A percentile compares a stretch with the other conserved stretches of the same genome.
Evolutionary conservation across 2,113 vertebrate species (phyloP).

Genomic region (Gambusia holbrooki): DNA sequence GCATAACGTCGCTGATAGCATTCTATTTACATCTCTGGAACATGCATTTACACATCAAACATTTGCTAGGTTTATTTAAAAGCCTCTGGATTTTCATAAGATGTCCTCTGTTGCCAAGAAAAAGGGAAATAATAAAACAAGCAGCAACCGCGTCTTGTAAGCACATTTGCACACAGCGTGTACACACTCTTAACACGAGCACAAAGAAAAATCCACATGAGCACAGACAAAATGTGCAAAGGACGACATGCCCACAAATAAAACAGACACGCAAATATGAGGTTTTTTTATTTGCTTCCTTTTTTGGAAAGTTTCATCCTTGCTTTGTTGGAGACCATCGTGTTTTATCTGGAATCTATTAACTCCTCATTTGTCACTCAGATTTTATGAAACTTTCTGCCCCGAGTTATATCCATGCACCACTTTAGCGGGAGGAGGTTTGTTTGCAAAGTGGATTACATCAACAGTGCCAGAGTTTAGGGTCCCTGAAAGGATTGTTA

Average conservation of each 20-base stretch:
- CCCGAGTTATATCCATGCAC: no score
- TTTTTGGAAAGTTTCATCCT: not conserved
- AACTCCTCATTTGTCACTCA: no score
- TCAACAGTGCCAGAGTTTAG: no score
- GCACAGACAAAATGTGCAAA: conserved; percentile 12
- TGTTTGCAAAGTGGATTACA: no score
- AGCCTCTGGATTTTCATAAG: conserved; percentile 30
- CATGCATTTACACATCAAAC: conserved; percentile 77
- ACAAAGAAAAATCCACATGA: conserved; percentile 20
- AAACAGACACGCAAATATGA: conserved; percentile 39
- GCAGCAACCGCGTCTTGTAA: conserved; percentile 20
- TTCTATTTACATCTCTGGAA: conserved; percentile 65
- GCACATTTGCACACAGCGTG: conserved; percentile 25
- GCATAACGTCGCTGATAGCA: conserved; percentile 50
- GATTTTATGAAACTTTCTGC: no score
- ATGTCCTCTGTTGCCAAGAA: conserved; percentile 27
- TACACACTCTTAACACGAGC: conserved; percentile 7
- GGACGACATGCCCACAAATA: conserved; percentile 15
- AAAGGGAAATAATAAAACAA: conserved; percentile 35
- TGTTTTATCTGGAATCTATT: no score
- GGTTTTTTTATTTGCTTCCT: not conserved
- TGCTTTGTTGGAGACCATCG: not conserved
- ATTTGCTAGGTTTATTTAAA: conserved; percentile 52
- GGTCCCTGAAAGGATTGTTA: no score
- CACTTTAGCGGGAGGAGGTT: no score